Percentiles rank a stretch among this genome's conserved stretches.
These are phyloP conservation scores for Ennomos erosarius DNA, from an alignment of 2,888 invertebrate genomes.

Conservation along the genomic window DNA sequence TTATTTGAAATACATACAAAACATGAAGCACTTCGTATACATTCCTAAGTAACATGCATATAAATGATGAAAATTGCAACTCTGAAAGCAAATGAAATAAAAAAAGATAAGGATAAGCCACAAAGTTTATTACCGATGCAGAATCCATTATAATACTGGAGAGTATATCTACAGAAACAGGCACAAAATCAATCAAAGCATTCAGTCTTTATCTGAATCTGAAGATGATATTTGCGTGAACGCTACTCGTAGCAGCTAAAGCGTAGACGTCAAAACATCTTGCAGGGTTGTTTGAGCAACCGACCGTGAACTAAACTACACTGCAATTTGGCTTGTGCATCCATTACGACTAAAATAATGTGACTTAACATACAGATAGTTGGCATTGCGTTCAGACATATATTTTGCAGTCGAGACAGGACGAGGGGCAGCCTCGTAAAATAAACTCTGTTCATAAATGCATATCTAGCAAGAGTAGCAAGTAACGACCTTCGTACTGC, in stretches of 20 bases:
- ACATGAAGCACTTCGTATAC: too few species aligned
- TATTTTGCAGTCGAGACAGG: slow-evolving; percentile 20
- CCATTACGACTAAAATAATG: slow-evolving; percentile 54
- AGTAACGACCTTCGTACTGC: slow-evolving; percentile 5
- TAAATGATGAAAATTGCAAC: slow-evolving; percentile 12
- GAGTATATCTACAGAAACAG: neutral
- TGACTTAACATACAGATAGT: slow-evolving; percentile 34
- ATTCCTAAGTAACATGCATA: neutral
- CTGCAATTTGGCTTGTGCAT: slow-evolving; percentile 56
- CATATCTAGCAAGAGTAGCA: slow-evolving; percentile 20
- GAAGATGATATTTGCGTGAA: slow-evolving; percentile 3
- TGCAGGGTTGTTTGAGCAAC: slow-evolving; percentile 41
- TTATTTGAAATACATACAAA: too few species aligned
- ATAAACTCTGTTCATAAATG: slow-evolving; percentile 19
- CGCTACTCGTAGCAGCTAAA: slow-evolving; percentile 22
- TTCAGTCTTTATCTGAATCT: slow-evolving; percentile 6
- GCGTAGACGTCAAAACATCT: slow-evolving; percentile 12
- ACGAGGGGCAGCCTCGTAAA: slow-evolving; percentile 30
- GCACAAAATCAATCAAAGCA: neutral
- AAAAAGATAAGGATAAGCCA: slow-evolving; percentile 7
- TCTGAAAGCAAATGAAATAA: neutral
- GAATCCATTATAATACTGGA: slow-evolving; percentile 7
- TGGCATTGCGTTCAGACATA: slow-evolving; percentile 42
- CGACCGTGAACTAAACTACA: slow-evolving; percentile 56
- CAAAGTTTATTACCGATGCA: neutral